Base-by-base conservation (phyloP, 2,888 invertebrate species). In the Macrophya alboannulata region DNA sequence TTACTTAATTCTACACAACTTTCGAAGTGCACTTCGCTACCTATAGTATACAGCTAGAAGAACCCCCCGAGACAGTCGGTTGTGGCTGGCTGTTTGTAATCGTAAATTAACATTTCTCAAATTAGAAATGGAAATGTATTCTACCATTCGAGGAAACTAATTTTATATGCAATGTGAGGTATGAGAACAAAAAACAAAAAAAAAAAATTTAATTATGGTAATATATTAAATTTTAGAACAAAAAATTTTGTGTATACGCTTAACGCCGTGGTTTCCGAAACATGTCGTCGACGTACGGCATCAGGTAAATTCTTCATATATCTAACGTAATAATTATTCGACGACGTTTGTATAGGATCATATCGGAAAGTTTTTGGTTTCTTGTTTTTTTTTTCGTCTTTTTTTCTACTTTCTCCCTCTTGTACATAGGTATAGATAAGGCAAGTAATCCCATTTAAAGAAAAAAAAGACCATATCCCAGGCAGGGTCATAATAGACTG, bases 31-130 rank as follows among this genome's bases (percentile, higher is more conserved):
- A 68, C 25, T 21, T 25, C 48, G 9, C 25, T 25, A 31, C 62
- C 62, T 31, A 31, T 25, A n/a, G 3, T 48, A 9, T 9, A 48
- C 12, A 55, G 55, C 8, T n/a, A n/a, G n/a, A 55, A n/a, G 55
- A 55, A 55, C n/a, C 55, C 55, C 55, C 55, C 55, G 25, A 25
- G 62, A 25, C 21, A 25, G 62, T 25, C 25, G 25, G 62, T 21
- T 4, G 15, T 37, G 15, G 8, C 17, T 71, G 40, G 71, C 71
- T 79, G 51, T 40, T 25, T 81, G 62, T 81, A 51, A 68, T 79
- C 72, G 65, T 82, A 74, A 86, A 87, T 88, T 87, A 87, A 88
- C 86, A 87, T 87, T 88, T 87, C 86, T 85, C 37, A 81, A 86
- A 87, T 88, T 87, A 86, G 77, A 84, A 84, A 84, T 86, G 87